Percentiles rank a stretch among this genome's conserved stretches.
These are phyloP conservation scores for Thymelicus sylvestris DNA, from an alignment of 2,888 invertebrate genomes.

Conservation along the genomic window DNA sequence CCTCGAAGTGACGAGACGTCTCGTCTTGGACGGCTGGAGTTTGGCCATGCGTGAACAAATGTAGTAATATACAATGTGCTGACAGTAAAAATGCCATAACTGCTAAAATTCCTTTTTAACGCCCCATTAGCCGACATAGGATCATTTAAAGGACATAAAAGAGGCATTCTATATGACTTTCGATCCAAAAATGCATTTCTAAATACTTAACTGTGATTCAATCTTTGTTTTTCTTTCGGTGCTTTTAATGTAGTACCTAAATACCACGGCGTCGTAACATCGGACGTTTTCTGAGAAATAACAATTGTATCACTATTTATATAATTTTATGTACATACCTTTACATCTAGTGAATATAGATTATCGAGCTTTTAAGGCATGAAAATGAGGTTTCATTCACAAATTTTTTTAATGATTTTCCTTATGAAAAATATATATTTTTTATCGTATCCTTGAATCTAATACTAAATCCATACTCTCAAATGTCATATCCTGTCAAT, in stretches of 20 bases:
- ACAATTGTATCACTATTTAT: no score
- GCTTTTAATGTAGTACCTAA: background rate
- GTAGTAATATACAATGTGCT: no score
- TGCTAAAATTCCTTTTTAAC: background rate
- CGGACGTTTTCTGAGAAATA: background rate
- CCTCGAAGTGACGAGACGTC: no score
- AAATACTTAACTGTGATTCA: background rate
- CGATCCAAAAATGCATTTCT: slow-evolving; percentile 10
- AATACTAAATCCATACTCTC: background rate
- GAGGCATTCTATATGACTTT: background rate
- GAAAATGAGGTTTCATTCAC: no score
- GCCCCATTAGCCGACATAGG: background rate
- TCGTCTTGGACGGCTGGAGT: no score
- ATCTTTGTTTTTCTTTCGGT: slow-evolving; percentile 3
- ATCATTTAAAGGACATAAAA: slow-evolving; percentile 18
- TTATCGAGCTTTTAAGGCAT: no score
- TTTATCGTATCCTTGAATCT: no score
- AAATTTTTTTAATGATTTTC: no score
- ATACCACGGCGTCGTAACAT: slow-evolving; percentile 4
- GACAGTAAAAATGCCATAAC: background rate
- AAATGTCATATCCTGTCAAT: slow-evolving; percentile 17
- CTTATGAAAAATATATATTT: no score
- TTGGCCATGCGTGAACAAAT: no score
- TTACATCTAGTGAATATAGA: no score
- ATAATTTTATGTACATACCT: no score